phyloP scores from a whole-genome alignment of 2,113 vertebrate genomes.

The Hystrix brachyura region DNA sequence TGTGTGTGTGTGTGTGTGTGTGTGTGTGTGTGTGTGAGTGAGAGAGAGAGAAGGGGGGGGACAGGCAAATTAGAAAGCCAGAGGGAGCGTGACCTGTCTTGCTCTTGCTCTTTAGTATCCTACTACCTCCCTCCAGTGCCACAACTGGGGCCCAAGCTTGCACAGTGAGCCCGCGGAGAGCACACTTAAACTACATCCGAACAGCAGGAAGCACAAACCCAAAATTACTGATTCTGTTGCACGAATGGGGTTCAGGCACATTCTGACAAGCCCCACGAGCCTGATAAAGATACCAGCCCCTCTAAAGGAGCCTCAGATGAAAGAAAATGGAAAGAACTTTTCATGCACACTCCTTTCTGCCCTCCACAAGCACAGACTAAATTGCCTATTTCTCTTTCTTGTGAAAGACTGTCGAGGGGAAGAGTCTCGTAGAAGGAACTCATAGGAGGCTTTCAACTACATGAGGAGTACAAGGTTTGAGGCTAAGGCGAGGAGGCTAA shows the following conservation, averaged over 20 bases:
- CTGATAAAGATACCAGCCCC: not conserved
- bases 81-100: not conserved
- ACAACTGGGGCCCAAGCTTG: not conserved
- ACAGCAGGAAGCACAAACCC: not conserved
- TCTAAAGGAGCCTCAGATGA: not conserved
- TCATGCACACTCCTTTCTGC: not conserved
- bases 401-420: not conserved
- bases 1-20: too few relatives aligned
- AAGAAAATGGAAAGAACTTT: not conserved
- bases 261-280: not conserved
- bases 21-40: not conserved
- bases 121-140: not conserved
- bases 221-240: not conserved
- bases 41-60: not conserved
- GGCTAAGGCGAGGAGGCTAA: not conserved
- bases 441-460: not conserved
- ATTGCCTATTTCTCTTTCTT: not conserved
- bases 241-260: not conserved
- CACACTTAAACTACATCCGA: not conserved
- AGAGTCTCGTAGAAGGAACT: not conserved
- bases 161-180: not conserved
- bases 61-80: not conserved
- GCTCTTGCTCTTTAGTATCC: not conserved
- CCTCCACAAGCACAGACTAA: not conserved
- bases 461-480: rapidly evolving